Percentiles rank a stretch among this genome's conserved stretches.
Conservation (phyloP, 2,888 invertebrate species). For the Synergus gifuensis region DNA sequence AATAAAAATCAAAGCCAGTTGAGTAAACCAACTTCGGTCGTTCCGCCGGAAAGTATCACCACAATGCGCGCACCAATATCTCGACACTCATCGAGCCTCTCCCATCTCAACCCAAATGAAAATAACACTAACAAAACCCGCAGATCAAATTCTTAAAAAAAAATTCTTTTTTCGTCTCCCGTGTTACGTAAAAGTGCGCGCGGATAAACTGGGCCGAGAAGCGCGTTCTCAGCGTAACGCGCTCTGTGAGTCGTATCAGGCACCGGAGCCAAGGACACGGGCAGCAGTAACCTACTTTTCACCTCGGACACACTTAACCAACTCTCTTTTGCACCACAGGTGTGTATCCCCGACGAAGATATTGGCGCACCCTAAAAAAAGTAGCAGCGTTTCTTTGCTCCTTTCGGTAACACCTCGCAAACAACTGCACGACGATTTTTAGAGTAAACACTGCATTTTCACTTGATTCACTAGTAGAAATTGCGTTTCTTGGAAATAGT, state of each 20-base stretch:
- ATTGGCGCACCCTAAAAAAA: constrained; percentile 38
- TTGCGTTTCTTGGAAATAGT: not conserved
- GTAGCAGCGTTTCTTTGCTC: constrained; percentile 24
- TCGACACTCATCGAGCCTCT: not conserved
- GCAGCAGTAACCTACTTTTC: constrained; percentile 37
- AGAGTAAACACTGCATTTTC: not conserved
- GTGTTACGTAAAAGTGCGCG: constrained; percentile 33
- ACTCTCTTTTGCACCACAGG: constrained; percentile 41
- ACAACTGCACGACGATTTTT: not conserved
- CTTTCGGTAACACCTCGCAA: not conserved
- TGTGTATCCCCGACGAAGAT: constrained; percentile 30
- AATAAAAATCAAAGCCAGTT: constrained; percentile 11
- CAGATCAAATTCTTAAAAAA: not conserved
- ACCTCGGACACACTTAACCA: constrained; percentile 40
- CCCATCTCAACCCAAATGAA: not conserved
- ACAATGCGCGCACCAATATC: not conserved
- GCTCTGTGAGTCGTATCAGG: constrained; percentile 41
- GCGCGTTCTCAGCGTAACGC: constrained; percentile 38
- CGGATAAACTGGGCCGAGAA: constrained; percentile 29
- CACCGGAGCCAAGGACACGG: constrained; percentile 40
- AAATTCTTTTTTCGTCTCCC: not conserved
- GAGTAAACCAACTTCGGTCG: constrained; percentile 19
- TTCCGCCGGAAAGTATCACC: constrained; percentile 17
- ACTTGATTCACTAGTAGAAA: not conserved
- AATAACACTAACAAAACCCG: not conserved